A percentile compares a stretch with the other conserved stretches of the same genome.
Evolutionary conservation across 2,797 vertebrate genomes (phyloP).

Genomic region (Cryptoprocta ferox): DNA sequence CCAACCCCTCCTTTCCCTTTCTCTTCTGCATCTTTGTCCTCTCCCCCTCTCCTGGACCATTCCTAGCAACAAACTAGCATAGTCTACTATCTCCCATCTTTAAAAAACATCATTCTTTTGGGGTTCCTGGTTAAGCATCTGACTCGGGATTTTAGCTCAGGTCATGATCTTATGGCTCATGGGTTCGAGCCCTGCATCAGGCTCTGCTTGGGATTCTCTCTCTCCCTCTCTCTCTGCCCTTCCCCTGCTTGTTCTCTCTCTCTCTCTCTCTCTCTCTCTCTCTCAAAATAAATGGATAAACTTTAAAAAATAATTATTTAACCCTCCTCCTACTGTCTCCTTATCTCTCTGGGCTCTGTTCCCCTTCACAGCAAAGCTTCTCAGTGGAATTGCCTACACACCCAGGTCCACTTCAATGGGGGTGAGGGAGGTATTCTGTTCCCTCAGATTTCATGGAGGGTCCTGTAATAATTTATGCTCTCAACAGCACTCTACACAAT

Average conservation of each 20-base stretch:
- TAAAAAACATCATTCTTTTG: background rate
- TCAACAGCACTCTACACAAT: background rate
- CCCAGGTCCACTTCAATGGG: background rate
- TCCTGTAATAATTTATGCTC: background rate
- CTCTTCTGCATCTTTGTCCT: background rate
- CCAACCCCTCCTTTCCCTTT: background rate
- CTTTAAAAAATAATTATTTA: background rate
- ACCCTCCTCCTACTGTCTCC: background rate
- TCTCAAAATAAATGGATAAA: no score
- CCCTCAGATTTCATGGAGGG: background rate
- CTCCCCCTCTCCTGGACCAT: slow-evolving; percentile 41
- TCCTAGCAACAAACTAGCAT: slow-evolving; percentile 3
- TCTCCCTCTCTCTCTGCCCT: no score
- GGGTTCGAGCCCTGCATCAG: no score
- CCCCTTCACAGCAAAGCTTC: background rate
- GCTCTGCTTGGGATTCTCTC: no score
- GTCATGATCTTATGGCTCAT: no score
- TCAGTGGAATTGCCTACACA: background rate
- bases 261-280: no score
- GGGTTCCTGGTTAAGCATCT: no score
- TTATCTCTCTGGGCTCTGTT: slow-evolving; percentile 4
- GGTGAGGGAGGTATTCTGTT: background rate
- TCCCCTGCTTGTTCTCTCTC: no score
- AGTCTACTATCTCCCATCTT: slow-evolving; percentile 12
- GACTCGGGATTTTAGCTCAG: no score